A percentile compares a stretch with the other conserved stretches of the same genome.
These are phyloP conservation scores for Tetragnatha montana DNA, from an alignment of 2,888 invertebrate genomes.

Conservation along the genomic window DNA sequence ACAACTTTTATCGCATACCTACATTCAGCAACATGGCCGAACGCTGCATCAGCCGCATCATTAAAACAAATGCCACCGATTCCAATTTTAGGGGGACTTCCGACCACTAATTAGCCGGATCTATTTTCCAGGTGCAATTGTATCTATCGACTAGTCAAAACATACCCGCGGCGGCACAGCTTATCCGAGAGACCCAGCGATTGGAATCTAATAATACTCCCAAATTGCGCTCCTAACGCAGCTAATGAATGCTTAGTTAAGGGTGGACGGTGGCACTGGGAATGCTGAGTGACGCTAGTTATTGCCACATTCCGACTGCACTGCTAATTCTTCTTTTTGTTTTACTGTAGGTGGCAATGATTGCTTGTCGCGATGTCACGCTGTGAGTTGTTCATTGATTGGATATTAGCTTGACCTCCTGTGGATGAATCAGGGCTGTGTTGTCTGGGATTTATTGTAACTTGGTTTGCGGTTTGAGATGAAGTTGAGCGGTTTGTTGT, in stretches of 20 bases:
- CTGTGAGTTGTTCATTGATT: background rate
- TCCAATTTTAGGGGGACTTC: background rate
- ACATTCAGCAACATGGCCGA: no score
- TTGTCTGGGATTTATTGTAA: background rate
- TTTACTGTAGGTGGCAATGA: background rate
- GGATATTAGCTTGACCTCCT: background rate
- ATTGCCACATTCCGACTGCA: background rate
- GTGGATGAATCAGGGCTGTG: background rate
- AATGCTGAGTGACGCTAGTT: slow-evolving; percentile 29
- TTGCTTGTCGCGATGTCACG: background rate
- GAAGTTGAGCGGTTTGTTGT: no score
- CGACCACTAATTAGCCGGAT: background rate
- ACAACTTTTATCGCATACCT: no score
- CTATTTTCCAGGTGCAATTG: slow-evolving; percentile 19
- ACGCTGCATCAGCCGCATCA: background rate
- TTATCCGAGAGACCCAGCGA: slow-evolving; percentile 35
- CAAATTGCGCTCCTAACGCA: slow-evolving; percentile 24
- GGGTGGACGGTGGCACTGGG: slow-evolving; percentile 4
- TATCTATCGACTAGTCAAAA: background rate
- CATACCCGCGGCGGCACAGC: slow-evolving; percentile 4
- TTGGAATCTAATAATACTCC: slow-evolving; percentile 42
- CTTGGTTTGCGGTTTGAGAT: no score
- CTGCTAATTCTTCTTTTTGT: background rate
- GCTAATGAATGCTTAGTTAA: slow-evolving; percentile 42
- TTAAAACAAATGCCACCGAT: background rate